phyloP scores from a whole-genome alignment of 2,888 invertebrate species.

The Orthonevra nobilis region DNA sequence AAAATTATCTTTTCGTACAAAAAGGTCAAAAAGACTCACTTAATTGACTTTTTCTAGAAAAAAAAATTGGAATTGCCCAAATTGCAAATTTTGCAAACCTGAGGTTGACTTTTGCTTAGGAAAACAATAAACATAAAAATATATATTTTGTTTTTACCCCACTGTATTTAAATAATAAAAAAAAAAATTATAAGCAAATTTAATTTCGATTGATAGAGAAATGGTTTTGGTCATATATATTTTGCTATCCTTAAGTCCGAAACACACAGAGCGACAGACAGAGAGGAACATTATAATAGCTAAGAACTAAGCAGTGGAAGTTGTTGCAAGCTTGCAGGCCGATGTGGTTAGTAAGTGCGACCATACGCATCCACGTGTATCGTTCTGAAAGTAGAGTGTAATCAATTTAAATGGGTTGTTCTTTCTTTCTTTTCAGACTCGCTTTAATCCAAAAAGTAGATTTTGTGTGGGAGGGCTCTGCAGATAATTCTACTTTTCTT shows the following conservation, averaged over 20 bases:
- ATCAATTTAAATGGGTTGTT: conserved; percentile 49
- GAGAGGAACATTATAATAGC: conserved; percentile 56
- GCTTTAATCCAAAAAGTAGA: conserved; percentile 39
- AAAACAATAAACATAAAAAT: not conserved
- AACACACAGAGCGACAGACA: conserved; percentile 55
- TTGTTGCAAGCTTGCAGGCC: conserved; percentile 68
- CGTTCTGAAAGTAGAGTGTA: conserved; percentile 76
- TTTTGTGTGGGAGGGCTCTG: conserved; percentile 25
- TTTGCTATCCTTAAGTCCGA: conserved; percentile 47
- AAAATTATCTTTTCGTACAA: conserved; percentile 32
- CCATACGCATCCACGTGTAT: conserved; percentile 79
- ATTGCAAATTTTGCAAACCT: not conserved
- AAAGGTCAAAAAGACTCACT: conserved; percentile 57
- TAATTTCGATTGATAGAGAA: conserved; percentile 4
- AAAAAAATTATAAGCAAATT: conserved; percentile 1
- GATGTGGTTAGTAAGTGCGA: conserved; percentile 75
- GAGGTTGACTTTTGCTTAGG: not conserved
- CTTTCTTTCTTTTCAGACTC: conserved; percentile 34
- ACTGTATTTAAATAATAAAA: conserved; percentile 18
- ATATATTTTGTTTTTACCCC: not conserved
- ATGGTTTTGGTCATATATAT: conserved; percentile 3
- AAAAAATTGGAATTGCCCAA: too few relatives aligned
- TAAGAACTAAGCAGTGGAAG: conserved; percentile 67
- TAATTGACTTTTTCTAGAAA: conserved; percentile 60
- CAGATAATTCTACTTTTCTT: conserved; percentile 21